Evolutionary conservation across 2,113 vertebrate species (phyloP).

Genomic region (Willisornis vidua): DNA sequence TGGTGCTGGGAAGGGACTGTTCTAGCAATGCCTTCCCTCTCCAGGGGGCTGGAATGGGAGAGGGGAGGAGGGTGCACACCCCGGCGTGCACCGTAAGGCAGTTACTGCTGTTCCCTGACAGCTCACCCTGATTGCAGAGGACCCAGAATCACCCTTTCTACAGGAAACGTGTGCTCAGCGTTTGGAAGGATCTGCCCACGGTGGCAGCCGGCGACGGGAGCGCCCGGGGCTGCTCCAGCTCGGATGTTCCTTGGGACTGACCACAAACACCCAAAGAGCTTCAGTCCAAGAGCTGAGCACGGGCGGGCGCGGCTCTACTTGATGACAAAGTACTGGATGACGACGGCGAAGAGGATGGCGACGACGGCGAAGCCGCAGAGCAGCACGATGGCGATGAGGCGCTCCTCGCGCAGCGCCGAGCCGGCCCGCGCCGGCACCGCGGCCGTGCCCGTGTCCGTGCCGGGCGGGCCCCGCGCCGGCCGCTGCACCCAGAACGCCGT

Average conservation of each 20-base stretch:
- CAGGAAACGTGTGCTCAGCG: slow-evolving; percentile 13
- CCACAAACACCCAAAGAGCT: slow-evolving; percentile 65
- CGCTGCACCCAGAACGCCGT: slow-evolving; percentile 69
- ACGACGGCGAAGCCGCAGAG: slow-evolving; percentile 74
- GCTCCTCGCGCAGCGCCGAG: slow-evolving; percentile 48
- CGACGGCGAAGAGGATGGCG: slow-evolving; percentile 76
- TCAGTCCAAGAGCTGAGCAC: slow-evolving; percentile 24
- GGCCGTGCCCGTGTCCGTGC: not conserved
- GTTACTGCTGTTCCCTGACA: slow-evolving; percentile 9
- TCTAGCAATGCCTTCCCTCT: not conserved
- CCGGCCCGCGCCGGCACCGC: not conserved
- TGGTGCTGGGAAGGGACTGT: not conserved
- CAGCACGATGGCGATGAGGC: slow-evolving; percentile 69
- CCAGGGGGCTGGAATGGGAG: not conserved
- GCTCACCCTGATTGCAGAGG: slow-evolving; percentile 62
- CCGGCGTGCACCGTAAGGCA: slow-evolving; percentile 25
- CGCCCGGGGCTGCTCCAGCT: slow-evolving; percentile 20
- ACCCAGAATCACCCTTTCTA: slow-evolving; percentile 50
- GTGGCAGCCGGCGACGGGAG: slow-evolving; percentile 59
- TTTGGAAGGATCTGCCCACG: slow-evolving; percentile 30
- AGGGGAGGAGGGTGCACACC: not conserved
- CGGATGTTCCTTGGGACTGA: slow-evolving; percentile 54
- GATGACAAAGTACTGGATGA: slow-evolving; percentile 81
- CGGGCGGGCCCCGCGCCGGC: not conserved
- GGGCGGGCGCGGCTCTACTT: slow-evolving; percentile 59